Evolutionary conservation across 2,797 vertebrate species (phyloP), one percentile per base, ranked within the genome.

Genomic region (Calcarius lapponicus): DNA sequence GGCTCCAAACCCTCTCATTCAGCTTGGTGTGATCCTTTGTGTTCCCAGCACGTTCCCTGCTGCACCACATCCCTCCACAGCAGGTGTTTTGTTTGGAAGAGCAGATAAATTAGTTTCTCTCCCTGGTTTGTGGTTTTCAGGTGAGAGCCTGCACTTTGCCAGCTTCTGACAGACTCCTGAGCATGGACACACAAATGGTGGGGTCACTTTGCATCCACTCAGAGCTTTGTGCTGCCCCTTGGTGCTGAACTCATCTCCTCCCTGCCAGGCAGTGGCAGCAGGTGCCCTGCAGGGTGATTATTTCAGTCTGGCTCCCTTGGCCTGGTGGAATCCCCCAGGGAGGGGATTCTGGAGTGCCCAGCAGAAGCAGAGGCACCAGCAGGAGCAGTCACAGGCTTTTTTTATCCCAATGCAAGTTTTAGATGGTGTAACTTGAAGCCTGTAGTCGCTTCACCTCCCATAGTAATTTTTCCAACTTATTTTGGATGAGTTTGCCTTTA

Each of bases 361-460:
- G 89, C 88, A 94, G 81, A 7, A 73, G 80, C 57, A 83, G 86
- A 70, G 78, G 69, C 72, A 80, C 69, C 85, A 78, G 80, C 93
- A 96, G 87, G 70, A 92, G 58, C 14, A 21, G 43, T 89, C 88
- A 61, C 32, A 2, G 71, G 86, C 87, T 87, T 94, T 96, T 95
- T 90, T 93, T 84, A 70, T 88, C 92, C 62, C 70, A 31, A 7
- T 17, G 65, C 60, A 24, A 75, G 40, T 89, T 94, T 90, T 65
- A 38, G 50, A 9, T 75, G 1, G 0, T 57, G 58, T 88, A 81
- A 90, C 72, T 72, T 38, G 81, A 89, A 87, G 78, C 75, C 56
- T 32, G 40, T 6, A 14, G 51, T 61, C 34, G 0, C 71, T 83
- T 80, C 28, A 24, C 51, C 43, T 90, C 80, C 50, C 42, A 14